Evolutionary conservation across 2,113 vertebrate species (phyloP), one percentile per base, ranked within the genome.

Genomic region (Pithys albifrons): DNA sequence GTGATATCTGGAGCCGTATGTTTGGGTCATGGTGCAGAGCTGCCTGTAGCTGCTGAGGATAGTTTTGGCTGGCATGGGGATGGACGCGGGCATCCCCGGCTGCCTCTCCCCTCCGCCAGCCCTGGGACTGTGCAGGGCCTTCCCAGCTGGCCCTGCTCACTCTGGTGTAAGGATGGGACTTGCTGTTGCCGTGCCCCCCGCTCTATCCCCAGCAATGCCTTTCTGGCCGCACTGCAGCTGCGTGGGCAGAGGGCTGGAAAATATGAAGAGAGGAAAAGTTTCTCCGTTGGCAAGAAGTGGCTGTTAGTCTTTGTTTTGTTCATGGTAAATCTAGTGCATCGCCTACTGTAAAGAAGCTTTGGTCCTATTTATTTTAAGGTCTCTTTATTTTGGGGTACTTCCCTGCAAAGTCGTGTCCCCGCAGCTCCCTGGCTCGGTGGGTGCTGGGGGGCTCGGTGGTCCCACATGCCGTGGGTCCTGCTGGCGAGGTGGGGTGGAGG

Each of bases 181-280:
- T 5, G 17, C 23, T 39, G 45, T 57, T 71, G 51, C 62, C 14
- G 46, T 24, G 15, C 33, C 19, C 59, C 65, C 45, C 39, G 27
- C 48, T 58, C 59, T 41, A 14, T 52, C 29, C 51, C 41, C 62
- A 24, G 54, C 43, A 9, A 27, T 54, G 77, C 86, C 41, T 6
- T 75, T 74, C 74, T 0, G 33, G 74, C 93, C 4, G 35, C 71
- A 52, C 89, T 95, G 95, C 91, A 72, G 91, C 18, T 9, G 61
- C 35, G 57, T 91, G 82, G 62, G 48, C 66, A 45, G 33, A 46
- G 70, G 69, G 52, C 83, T 75, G 76, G 35, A 31, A 89, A 78
- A 85, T 7, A 41, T 49, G 91, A 76, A 89, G 81, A 85, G 64
- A 94, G 88, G n/a, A 85, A 89, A 95, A 96, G 94, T 96, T 96